Conservation (phyloP, 2,113 vertebrate genomes). For the Hymenochirus boettgeri region DNA sequence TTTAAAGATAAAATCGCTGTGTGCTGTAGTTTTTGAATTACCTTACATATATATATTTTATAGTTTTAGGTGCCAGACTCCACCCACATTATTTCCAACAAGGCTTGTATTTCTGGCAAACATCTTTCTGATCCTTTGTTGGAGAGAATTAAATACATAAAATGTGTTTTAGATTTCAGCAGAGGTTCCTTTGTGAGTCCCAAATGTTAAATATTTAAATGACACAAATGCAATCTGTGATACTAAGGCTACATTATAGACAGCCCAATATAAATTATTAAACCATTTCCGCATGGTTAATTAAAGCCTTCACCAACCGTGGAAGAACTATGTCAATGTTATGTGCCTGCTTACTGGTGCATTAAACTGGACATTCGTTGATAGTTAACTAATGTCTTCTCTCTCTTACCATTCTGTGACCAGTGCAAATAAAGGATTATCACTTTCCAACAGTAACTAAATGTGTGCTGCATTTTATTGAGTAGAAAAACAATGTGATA, state of each 20-base stretch:
- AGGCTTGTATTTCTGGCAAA: conserved; percentile 6
- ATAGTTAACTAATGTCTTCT: conserved; percentile 35
- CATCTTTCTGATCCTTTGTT: conserved; percentile 15
- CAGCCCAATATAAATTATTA: conserved; percentile 78
- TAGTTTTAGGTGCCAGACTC: too few species aligned
- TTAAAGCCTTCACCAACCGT: conserved; percentile 52
- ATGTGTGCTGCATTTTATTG: conserved; percentile 23
- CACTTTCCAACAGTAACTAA: conserved; percentile 41
- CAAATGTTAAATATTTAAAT: conserved; percentile 74
- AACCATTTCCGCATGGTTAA: conserved; percentile 62
- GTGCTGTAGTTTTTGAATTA: too few species aligned
- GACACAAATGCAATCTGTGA: conserved; percentile 64
- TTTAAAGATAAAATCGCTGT: too few species aligned
- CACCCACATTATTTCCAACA: too few species aligned
- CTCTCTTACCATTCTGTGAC: conserved; percentile 22
- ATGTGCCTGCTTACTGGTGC: conserved; percentile 38
- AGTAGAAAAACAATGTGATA: conserved; percentile 24
- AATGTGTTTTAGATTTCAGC: conserved; percentile 44
- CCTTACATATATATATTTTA: too few species aligned
- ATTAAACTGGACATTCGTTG: conserved; percentile 39
- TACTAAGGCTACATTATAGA: conserved; percentile 63
- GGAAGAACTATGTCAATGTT: conserved; percentile 19
- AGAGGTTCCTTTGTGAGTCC: conserved; percentile 58
- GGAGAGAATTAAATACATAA: conserved; percentile 29
- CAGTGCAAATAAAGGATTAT: conserved; percentile 40